Base-by-base conservation (phyloP, 1,140 invertebrate genomes). In the Chrysoperla carnea region DNA sequence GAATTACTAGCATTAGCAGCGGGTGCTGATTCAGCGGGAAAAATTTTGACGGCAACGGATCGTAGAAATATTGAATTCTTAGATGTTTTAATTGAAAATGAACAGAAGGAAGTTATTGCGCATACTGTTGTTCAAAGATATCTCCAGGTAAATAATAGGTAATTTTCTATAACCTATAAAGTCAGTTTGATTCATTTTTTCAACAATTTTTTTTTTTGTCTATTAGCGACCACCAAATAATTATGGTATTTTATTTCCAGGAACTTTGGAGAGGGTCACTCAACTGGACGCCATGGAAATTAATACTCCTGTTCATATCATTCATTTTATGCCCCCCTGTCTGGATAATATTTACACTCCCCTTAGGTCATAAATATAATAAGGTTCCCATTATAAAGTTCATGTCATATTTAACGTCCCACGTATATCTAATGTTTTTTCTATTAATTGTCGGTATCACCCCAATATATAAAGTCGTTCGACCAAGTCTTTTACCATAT, bases 301-400 rank as follows among this genome's bases (percentile, higher is more conserved):
- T 90, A 44, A 69, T 96, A 53, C 72, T 95, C 40, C 73, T 99
- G 45, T 92, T 96, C 62, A 70, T 93, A 43, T 73, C 77, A 14
- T 95, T 97, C 55, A 74, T 99, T 47, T 66, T 95, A 15, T 87
- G 89, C 56, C 95, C 95, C 23, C 85, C 92, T 8, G 77, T 98
- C 1, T 99, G 95, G 95, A 68, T 99, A 41, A 78, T 85, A 8
- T 94, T 98, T 60, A 96, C 92, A 29, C 73, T 98, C 50, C 94
- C 94, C 8, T 66, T 97, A 48, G 88, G 88, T 14, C 90, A 94
- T 66, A 85, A 85, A 60, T 96, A 93, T 63, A 87, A 92, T 70
- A 91, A 87, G 67, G 79, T 86, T 52, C 95, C 95, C 13, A 95
- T 99, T 50, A 95, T 99, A 54, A 98, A 98, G 66, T 99, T 99